Percentiles rank a stretch among this genome's conserved stretches.
phyloP scores from a whole-genome alignment of 2,797 vertebrate genomes.

The Rhynchotus rufescens region DNA sequence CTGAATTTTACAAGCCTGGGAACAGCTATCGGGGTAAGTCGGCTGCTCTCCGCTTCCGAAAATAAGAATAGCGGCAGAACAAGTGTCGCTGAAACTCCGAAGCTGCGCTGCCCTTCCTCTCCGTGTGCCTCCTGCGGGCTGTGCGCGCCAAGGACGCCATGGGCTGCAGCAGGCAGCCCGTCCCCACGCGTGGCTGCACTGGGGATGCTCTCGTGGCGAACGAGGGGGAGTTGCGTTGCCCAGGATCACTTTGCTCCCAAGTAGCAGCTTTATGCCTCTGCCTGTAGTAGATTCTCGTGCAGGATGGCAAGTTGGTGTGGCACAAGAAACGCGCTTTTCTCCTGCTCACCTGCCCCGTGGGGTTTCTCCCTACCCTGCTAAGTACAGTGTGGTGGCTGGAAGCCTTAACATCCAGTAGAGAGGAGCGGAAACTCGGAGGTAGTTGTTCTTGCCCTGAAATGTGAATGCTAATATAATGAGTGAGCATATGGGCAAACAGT shows the following conservation, averaged over 20 bases:
- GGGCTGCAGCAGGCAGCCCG: neutral
- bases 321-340: neutral
- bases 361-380: neutral
- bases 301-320: neutral
- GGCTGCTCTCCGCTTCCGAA: neutral
- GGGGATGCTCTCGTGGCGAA: slow-evolving; percentile 54
- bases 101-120: neutral
- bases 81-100: neutral
- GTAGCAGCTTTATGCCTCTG: neutral
- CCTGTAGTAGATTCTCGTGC: neutral
- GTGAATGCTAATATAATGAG: slow-evolving; percentile 21
- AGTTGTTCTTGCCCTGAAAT: slow-evolving; percentile 20
- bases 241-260: slow-evolving; percentile 3
- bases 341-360: neutral
- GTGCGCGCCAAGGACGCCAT: neutral
- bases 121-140: neutral
- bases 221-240: slow-evolving; percentile 25
- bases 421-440: neutral
- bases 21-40: slow-evolving; percentile 95
- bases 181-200: slow-evolving; percentile 29
- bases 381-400: neutral
- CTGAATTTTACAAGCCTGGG: slow-evolving; percentile 93
- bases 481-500: slow-evolving; percentile 54
- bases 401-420: neutral
- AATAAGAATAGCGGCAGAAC: rapidly evolving